Base-by-base conservation (phyloP, 2,888 invertebrate species). In the Acanthacorydalis orientalis region DNA sequence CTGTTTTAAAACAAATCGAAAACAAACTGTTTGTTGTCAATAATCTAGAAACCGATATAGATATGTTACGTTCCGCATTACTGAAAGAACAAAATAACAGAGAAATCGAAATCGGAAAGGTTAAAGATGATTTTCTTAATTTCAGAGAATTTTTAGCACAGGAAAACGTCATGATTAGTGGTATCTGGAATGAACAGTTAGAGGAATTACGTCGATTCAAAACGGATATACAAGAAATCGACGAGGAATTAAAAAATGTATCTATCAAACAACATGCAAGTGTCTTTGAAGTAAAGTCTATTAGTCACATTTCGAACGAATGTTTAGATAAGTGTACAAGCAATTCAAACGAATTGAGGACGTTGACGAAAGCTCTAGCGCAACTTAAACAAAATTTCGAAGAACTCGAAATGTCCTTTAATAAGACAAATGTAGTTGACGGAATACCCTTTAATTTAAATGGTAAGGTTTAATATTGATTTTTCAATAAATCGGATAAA, bases 261-360 rank as follows among this genome's bases (percentile, higher is more conserved):
- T 66, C 59, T 40, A 57, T 64, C 0, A 73, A 70, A 56, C 68
- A 70, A 49, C 62, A 68, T 1, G 61, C 62, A 23, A 53, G 74
- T 11, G 64, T 68, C 51, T 70, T 65, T 48, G 73, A 74, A 55
- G 60, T 72, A 1, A 68, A 68, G 54, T 64, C 68, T 11, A 62
- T 70, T 49, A 70, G 66, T 50, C 68, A 69, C 53, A 68, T 68
- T 44, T 66, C 70, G 1, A 65, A 67, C 34, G 73, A 72, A 54
- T 68, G 69, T 9, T 65, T 68, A 14, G 71, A 73, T 37, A 73
- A 69, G 51, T 61, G 73, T 34, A 71, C 74, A 46, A 67, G 65
- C 34, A 57, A 74, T 9, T 66, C 68, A 11, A 61, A 61, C n/a
- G 61, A 69, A 35, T 56, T 70, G 1, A 53, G 52, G 0, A 60